Evolutionary conservation across 2,797 vertebrate genomes (phyloP), one percentile per base, ranked within the genome.

Genomic region (Buphagus erythrorhynchus): DNA sequence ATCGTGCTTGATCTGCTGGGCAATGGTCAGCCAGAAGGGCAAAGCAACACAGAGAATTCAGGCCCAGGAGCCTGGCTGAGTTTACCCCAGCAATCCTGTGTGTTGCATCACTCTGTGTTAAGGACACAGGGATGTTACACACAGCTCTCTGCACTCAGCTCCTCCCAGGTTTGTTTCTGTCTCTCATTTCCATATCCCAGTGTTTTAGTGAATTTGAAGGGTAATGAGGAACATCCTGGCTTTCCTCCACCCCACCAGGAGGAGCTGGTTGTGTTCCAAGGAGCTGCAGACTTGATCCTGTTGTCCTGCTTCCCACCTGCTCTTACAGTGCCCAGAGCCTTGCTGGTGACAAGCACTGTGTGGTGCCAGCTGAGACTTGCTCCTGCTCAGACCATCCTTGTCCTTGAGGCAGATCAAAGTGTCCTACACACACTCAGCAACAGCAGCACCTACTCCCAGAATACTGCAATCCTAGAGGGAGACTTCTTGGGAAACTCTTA

Each of bases 1-100:
- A 80, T 59, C 0, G 0, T 35, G 76, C 62, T 55, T 36, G 51
- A 20, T 66, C 42, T 90, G 62, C 46, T 66, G 82, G 72, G 5
- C 89, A 90, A 33, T 1, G 58, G 75, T 65, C 84, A 87, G 54
- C 43, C 65, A 83, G 72, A 19, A 88, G 63, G 68, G 74, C 92
- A 95, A 69, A 90, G 45, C 83, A 86, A 10, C 13, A 19, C 33
- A 16, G 55, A 48, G 83, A 45, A 77, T 13, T 35, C 45, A 71
- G 83, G 35, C 31, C 4, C 55, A 26, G 68, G 83, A 69, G 73
- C 55, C n/a, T 0, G 3, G 20, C 52, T 26, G 65, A 36, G 46
- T 26, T 88, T 58, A 9, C 12, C 75, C 17, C 87, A 78, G 81
- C 48, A 66, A 45, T 17, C 24, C 11, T 22, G 31, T 9, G n/a